Conservation (phyloP, 2,888 invertebrate genomes). For the Esperia sulphurella region DNA sequence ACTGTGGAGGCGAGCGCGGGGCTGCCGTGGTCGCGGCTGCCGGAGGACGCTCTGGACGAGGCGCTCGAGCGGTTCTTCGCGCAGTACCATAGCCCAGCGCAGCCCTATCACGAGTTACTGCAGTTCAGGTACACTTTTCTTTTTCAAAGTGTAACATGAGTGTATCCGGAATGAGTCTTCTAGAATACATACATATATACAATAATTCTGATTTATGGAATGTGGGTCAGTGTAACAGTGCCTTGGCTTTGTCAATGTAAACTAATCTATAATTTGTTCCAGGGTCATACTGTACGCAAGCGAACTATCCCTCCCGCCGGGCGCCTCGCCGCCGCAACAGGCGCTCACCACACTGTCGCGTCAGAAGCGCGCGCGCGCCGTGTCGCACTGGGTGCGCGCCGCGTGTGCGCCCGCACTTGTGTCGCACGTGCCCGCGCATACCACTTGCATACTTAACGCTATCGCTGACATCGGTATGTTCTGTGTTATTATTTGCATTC, state of each 20-base stretch:
- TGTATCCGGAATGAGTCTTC: too few relatives aligned
- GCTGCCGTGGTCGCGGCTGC: conserved; percentile 59
- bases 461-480: conserved; percentile 32
- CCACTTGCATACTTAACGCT: conserved; percentile 21
- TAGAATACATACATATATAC: too few relatives aligned
- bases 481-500: too few relatives aligned
- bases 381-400: conserved; percentile 45
- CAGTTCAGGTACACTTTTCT: conserved; percentile 43
- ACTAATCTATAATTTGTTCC: background rate
- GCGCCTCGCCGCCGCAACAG: background rate
- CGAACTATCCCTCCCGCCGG: conserved; percentile 19
- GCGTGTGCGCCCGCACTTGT: conserved; percentile 31
- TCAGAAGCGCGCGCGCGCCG: conserved; percentile 17
- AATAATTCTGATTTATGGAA: too few relatives aligned
- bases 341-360: conserved; percentile 5
- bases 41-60: conserved; percentile 43
- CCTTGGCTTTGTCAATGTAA: too few relatives aligned
- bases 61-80: conserved; percentile 53
- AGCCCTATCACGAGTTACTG: conserved; percentile 50
- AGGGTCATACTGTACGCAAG: conserved; percentile 47
- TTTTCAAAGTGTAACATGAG: too few relatives aligned
- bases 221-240: too few relatives aligned
- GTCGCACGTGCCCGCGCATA: conserved; percentile 31
- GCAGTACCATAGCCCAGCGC: conserved; percentile 37
- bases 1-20: conserved; percentile 40